Percentiles rank a stretch among this genome's conserved stretches.
These are phyloP conservation scores for Thereva unica DNA, from an alignment of 2,888 invertebrate species.

Conservation along the genomic window DNA sequence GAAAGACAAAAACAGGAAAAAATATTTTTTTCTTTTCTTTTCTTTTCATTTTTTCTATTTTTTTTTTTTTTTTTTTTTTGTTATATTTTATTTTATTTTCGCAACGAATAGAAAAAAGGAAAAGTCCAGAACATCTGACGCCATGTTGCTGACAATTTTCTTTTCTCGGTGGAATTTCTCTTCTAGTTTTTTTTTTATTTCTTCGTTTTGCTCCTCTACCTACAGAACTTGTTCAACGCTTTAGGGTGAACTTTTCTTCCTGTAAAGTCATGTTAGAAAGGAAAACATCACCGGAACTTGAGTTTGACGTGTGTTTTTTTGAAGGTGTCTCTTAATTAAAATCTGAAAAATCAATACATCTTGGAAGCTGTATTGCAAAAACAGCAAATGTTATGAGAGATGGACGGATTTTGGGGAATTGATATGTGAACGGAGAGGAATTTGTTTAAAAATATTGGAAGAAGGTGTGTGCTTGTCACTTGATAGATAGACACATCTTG, in stretches of 20 bases:
- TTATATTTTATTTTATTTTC: background rate
- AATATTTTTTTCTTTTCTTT: constrained; percentile 20
- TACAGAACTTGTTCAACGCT: constrained; percentile 25
- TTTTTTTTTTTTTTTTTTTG: constrained; percentile 11
- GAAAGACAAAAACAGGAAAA: constrained; percentile 29
- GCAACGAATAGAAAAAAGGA: constrained; percentile 10
- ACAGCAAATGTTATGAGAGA: too few relatives aligned
- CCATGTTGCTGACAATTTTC: constrained; percentile 37
- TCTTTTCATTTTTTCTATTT: background rate
- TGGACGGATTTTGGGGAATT: too few relatives aligned
- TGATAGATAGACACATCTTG: too few relatives aligned
- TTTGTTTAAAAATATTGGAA: too few relatives aligned
- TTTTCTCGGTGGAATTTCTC: constrained; percentile 20
- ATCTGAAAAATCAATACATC: background rate
- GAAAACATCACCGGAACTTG: constrained; percentile 24
- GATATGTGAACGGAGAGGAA: too few relatives aligned
- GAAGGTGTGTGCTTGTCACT: too few relatives aligned
- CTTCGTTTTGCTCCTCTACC: background rate
- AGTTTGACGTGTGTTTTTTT: constrained; percentile 21
- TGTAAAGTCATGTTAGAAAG: constrained; percentile 21
- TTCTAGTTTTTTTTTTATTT: too few relatives aligned
- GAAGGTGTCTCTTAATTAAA: constrained; percentile 19
- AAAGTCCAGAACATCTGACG: constrained; percentile 37
- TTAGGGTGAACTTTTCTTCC: constrained; percentile 29
- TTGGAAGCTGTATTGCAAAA: too few relatives aligned